Base-by-base conservation (phyloP, 2,113 vertebrate genomes). In the Natator depressus region DNA sequence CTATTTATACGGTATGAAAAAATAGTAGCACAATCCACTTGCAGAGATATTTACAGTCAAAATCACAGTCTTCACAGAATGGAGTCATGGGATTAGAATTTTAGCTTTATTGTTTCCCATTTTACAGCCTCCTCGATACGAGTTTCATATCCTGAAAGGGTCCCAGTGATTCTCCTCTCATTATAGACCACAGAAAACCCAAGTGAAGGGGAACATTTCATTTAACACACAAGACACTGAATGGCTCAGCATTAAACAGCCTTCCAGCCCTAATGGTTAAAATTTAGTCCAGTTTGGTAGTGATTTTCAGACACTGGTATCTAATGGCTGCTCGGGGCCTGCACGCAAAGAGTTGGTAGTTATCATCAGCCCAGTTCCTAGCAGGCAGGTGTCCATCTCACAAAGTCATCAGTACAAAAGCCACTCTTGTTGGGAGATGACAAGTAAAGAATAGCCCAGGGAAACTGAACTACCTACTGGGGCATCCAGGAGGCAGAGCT, bases 1-100 rank as follows among this genome's bases (percentile, higher is more conserved):
- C 93, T 97, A 97, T 98, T 98, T 98, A 97, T 59, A 69, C 90
- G 75, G 29, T 88, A 93, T 5, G 35, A 95, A 59, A 96, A 94
- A 80, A 76, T 78, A 94, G n/a, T 69, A 96, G 93, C 88, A 91
- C 85, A 62, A 89, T 87, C 57, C 86, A 55, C 72, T 94, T 83
- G 86, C 49, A 96, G 54, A 96, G 69, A 96, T 54, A 88, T 72
- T 86, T 94, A 53, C 89, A 96, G 94, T 95, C 85, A 95, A 95
- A 97, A 95, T 92, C 57, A 96, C 89, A 76, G 59, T 92, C 57
- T 95, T 85, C 93, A 91, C 80, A 42, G 86, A 83, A 65, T 4
- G 84, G n/a, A 89, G 55, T 85, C 72, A 88, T 49, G 79, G 85
- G 78, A 88, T 82, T 79, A 38, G 84, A 84, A 89, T 89, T 95